These are phyloP conservation scores for Megaustenia siamemsis DNA, from an alignment of 2,888 invertebrate species.

Conservation along the genomic window DNA sequence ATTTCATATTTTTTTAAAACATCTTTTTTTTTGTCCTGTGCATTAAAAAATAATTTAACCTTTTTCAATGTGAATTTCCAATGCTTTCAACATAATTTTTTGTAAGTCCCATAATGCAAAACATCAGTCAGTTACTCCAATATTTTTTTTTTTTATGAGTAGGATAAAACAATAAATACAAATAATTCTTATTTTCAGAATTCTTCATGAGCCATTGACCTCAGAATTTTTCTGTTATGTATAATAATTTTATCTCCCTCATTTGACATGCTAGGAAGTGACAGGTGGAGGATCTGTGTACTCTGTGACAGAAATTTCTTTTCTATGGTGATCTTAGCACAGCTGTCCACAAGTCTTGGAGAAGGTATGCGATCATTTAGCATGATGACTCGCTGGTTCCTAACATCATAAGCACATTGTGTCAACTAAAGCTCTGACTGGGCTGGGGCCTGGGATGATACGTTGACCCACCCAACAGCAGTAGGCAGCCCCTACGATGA, in stretches of 20 bases:
- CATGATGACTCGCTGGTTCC: slow-evolving; percentile 65
- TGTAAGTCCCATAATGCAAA: no score
- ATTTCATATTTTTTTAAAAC: no score
- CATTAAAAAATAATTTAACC: no score
- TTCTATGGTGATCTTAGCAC: slow-evolving; percentile 70
- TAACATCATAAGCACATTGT: slow-evolving; percentile 69
- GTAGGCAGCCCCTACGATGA: slow-evolving; percentile 69
- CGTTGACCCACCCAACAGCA: slow-evolving; percentile 65
- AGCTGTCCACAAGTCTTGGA: slow-evolving; percentile 72
- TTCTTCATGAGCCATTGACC: no score
- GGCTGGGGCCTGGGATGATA: slow-evolving; percentile 67
- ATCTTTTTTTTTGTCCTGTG: no score
- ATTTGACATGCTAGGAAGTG: slow-evolving; percentile 4
- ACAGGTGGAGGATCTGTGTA: slow-evolving; percentile 40
- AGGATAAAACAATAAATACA: no score
- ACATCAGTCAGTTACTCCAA: no score
- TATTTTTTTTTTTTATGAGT: no score
- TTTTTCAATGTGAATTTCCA: no score
- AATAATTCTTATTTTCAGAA: no score
- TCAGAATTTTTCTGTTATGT: no score
- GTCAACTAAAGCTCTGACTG: slow-evolving; percentile 65
- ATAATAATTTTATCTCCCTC: background rate
- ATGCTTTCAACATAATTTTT: no score
- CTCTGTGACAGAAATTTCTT: slow-evolving; percentile 64
- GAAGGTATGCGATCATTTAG: slow-evolving; percentile 68